A percentile compares a stretch with the other conserved stretches of the same genome.
These are phyloP conservation scores for Cheilinus undulatus DNA, from an alignment of 2,113 vertebrate genomes.

Conservation along the genomic window DNA sequence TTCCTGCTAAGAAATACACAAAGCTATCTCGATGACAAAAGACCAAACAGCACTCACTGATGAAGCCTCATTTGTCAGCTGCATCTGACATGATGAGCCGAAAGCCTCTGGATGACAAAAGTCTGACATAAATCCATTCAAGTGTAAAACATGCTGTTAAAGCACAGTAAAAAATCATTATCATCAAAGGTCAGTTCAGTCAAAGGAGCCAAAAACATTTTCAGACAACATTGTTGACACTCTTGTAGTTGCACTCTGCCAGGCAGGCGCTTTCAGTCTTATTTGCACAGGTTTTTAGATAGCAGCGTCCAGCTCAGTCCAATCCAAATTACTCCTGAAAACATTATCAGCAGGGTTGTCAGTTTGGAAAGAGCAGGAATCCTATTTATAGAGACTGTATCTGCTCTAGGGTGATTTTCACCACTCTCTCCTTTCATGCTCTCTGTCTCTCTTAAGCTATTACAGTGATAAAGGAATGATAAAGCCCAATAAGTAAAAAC, in stretches of 20 bases:
- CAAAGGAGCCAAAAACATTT: not conserved
- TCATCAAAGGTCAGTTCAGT: not conserved
- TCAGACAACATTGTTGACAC: not conserved
- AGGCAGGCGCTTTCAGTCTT: not conserved
- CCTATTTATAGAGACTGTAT: no score
- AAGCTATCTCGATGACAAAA: not conserved
- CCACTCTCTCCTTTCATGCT: no score
- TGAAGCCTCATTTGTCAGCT: not conserved
- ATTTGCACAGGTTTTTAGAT: constrained; percentile 8
- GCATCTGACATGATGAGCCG: not conserved
- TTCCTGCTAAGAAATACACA: not conserved
- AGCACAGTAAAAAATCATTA: not conserved
- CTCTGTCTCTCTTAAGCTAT: no score
- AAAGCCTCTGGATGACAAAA: not conserved
- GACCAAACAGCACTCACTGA: not conserved
- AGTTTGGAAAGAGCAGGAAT: no score
- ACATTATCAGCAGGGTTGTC: not conserved
- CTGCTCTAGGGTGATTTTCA: no score
- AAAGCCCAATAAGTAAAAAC: no score
- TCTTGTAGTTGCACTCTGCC: not conserved
- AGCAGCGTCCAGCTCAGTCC: not conserved
- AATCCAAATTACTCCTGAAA: constrained; percentile 27
- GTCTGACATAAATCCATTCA: not conserved
- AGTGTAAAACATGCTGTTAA: not conserved
- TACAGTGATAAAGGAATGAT: no score